Evolutionary conservation across 2,888 invertebrate genomes (phyloP).

Genomic region (Tetranychus piercei): DNA sequence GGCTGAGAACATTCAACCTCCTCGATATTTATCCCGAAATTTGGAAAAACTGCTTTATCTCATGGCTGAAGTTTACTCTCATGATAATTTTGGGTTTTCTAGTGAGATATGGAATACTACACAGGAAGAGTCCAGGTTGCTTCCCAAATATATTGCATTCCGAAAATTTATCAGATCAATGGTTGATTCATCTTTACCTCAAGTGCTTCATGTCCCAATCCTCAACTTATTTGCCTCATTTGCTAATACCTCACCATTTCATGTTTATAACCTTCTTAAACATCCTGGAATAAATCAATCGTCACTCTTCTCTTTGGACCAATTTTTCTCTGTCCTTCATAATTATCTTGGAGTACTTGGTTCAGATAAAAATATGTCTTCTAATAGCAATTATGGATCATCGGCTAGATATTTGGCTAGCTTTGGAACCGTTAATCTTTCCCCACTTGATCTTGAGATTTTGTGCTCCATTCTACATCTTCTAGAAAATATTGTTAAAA

Average conservation of each 20-base stretch:
- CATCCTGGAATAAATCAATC: conserved; percentile 14
- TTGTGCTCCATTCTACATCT: conserved; percentile 19
- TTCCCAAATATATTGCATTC: conserved; percentile 14
- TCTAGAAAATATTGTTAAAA: conserved; percentile 17
- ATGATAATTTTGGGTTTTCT: conserved; percentile 15
- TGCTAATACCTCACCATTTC: conserved; percentile 18
- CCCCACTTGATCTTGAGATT: conserved; percentile 15
- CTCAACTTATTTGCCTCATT: conserved; percentile 19
- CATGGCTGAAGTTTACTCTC: conserved; percentile 23
- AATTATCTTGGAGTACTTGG: conserved; percentile 20
- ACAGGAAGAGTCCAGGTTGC: conserved; percentile 12
- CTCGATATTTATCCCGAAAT: conserved; percentile 48
- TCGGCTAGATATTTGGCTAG: not conserved
- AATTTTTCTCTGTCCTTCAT: conserved; percentile 18
- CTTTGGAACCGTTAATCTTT: not conserved
- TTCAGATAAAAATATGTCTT: conserved; percentile 2
- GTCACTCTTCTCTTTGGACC: conserved; percentile 18
- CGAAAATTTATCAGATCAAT: conserved; percentile 20
- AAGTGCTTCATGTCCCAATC: conserved; percentile 21
- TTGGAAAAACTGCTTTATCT: conserved; percentile 65
- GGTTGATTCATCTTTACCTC: conserved; percentile 22
- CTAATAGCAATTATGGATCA: not conserved
- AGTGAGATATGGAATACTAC: conserved; percentile 18
- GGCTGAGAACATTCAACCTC: conserved; percentile 53
- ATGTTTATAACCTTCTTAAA: conserved; percentile 21